Percentiles rank a stretch among this genome's conserved stretches.
phyloP scores from a whole-genome alignment of 2,113 vertebrate species.

The Setophaga kirtlandii region DNA sequence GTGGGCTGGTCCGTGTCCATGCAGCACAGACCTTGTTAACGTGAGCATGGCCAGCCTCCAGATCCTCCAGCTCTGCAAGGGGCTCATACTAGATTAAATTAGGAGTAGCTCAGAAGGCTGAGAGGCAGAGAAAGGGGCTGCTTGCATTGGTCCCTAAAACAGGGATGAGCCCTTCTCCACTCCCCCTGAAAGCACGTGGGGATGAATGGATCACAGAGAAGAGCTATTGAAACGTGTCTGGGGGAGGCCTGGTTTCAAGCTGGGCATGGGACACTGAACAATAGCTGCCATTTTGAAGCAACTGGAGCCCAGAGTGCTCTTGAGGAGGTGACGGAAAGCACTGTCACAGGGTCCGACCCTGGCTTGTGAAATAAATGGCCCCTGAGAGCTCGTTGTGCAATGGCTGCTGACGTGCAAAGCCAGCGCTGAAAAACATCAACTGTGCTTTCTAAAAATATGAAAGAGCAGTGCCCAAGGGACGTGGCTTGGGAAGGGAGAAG shows the following conservation, averaged over 20 bases:
- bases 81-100: not conserved
- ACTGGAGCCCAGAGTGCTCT: not conserved
- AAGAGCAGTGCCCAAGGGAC: not conserved
- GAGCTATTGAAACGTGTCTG: not conserved
- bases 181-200: not conserved
- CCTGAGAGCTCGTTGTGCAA: conserved; percentile 6
- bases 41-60: not conserved
- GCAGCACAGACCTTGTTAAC: not conserved
- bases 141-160: not conserved
- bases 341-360: not conserved
- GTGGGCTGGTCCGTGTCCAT: not conserved
- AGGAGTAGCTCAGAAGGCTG: not conserved
- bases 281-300: not conserved
- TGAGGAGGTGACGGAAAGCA: not conserved
- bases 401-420: not conserved
- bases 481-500: not conserved
- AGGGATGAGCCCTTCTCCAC: not conserved
- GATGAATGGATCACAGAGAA: not conserved
- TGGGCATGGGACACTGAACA: not conserved
- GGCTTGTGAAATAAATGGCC: not conserved
- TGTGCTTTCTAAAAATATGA: conserved; percentile 13
- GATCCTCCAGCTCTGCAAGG: not conserved
- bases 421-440: not conserved
- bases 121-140: not conserved
- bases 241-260: not conserved